These are phyloP conservation scores for Zosterops borbonicus DNA, from an alignment of 2,113 vertebrate species.

Conservation along the genomic window DNA sequence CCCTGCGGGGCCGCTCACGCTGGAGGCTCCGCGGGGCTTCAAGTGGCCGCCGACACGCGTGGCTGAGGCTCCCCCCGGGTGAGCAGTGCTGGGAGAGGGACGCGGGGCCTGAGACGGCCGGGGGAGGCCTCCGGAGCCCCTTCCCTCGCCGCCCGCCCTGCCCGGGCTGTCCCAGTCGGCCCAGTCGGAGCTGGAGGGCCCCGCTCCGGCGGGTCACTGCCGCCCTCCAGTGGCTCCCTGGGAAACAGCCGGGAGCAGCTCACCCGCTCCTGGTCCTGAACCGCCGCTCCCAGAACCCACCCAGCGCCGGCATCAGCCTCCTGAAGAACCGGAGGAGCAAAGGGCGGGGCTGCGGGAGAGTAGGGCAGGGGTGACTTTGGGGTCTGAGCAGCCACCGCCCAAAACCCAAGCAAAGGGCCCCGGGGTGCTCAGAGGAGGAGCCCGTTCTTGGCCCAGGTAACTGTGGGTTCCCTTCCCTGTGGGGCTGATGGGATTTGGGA, in stretches of 20 bases:
- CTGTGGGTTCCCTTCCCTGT: accelerated
- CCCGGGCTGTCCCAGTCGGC: accelerated
- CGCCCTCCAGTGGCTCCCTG: constrained; percentile 32
- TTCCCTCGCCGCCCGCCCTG: accelerated
- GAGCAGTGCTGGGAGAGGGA: not conserved
- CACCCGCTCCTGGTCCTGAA: accelerated
- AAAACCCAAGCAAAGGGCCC: not conserved
- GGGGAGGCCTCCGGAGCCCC: accelerated
- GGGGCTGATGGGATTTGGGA: not conserved
- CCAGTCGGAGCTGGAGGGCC: not conserved
- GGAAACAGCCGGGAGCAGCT: not conserved
- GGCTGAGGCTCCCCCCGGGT: not conserved
- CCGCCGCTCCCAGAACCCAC: not conserved
- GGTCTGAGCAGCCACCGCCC: not conserved
- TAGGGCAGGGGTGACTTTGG: accelerated
- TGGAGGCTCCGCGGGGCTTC: not conserved
- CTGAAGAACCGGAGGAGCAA: not conserved
- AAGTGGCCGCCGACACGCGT: not conserved
- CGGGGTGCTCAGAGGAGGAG: not conserved
- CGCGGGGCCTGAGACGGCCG: not conserved
- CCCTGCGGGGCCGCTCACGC: not conserved
- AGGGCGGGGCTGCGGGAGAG: not conserved
- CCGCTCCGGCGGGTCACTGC: not conserved
- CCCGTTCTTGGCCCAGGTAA: not conserved
- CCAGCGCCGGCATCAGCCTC: not conserved